These are phyloP conservation scores for Hylaeus anthracinus DNA, from an alignment of 1,140 invertebrate species.

Conservation along the genomic window DNA sequence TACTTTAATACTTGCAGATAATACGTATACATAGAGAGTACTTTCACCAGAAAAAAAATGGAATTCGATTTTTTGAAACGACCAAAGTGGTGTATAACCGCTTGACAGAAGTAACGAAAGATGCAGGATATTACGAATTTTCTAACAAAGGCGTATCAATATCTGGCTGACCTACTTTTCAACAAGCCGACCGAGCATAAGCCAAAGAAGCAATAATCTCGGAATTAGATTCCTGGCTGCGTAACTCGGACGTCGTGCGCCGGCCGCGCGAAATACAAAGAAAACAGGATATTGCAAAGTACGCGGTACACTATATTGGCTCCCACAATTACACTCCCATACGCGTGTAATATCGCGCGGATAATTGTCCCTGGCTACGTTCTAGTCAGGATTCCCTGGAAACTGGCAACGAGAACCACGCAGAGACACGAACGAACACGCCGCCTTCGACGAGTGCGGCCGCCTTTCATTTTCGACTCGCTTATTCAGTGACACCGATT, in stretches of 20 bases:
- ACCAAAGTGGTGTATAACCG: neutral
- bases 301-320: neutral
- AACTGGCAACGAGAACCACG: neutral
- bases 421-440: neutral
- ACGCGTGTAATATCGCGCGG: slow-evolving; percentile 13
- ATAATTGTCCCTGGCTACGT: slow-evolving; percentile 27
- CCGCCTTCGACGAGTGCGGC: neutral
- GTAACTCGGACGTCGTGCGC: neutral
- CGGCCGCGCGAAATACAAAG: neutral
- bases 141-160: slow-evolving; percentile 2
- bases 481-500: slow-evolving; percentile 11
- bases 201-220: neutral
- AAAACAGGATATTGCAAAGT: slow-evolving; percentile 30
- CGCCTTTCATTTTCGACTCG: slow-evolving; percentile 32
- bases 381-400: slow-evolving; percentile 16
- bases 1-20: too few relatives aligned
- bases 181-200: neutral
- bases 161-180: slow-evolving; percentile 14
- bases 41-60: too few relatives aligned
- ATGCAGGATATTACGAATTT: slow-evolving; percentile 29
- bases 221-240: slow-evolving; percentile 7
- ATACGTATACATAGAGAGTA: too few relatives aligned
- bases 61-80: too few relatives aligned
- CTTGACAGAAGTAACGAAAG: neutral
- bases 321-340: slow-evolving; percentile 13